A percentile compares a stretch with the other conserved stretches of the same genome.
Conservation (phyloP, 2,888 invertebrate species). For the Trissoscelio sp. region DNA sequence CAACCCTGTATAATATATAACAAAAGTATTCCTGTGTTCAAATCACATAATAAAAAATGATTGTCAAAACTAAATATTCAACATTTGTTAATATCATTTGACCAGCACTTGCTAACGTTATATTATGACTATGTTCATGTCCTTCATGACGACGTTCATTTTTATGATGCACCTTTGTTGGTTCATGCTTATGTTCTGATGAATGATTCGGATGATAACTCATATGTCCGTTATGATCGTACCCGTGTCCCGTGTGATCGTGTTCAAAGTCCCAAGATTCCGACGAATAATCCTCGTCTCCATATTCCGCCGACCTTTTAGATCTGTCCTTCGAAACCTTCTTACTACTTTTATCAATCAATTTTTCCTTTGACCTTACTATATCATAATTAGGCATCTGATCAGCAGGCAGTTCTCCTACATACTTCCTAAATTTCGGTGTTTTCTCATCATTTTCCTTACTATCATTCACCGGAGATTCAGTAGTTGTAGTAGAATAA, state of each 20-base stretch:
- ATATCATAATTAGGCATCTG: conserved; percentile 84
- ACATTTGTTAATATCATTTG: conserved; percentile 76
- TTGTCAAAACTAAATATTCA: conserved; percentile 76
- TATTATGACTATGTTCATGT: conserved; percentile 39
- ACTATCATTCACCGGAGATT: conserved; percentile 20
- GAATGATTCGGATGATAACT: conserved; percentile 62
- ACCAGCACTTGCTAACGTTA: conserved; percentile 73
- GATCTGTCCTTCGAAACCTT: conserved; percentile 69
- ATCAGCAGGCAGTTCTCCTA: conserved; percentile 47
- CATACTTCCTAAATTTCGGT: conserved; percentile 76
- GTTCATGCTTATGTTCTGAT: conserved; percentile 18
- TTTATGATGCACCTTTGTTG: conserved; percentile 35
- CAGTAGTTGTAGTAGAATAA: conserved; percentile 88
- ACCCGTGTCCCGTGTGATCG: conserved; percentile 47
- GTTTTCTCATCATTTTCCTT: conserved; percentile 72
- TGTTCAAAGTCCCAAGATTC: conserved; percentile 62
- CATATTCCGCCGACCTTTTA: conserved; percentile 74
- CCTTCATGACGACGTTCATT: conserved; percentile 35
- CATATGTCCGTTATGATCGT: conserved; percentile 64
- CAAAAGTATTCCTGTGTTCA: too few relatives aligned
- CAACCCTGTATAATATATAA: too few relatives aligned
- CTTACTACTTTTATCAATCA: conserved; percentile 31
- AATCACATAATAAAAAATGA: conserved; percentile 77
- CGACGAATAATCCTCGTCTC: conserved; percentile 46
- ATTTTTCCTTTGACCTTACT: conserved; percentile 75